Evolutionary conservation across 2,113 vertebrate species (phyloP).

Genomic region (Ceuthmochares aereus): DNA sequence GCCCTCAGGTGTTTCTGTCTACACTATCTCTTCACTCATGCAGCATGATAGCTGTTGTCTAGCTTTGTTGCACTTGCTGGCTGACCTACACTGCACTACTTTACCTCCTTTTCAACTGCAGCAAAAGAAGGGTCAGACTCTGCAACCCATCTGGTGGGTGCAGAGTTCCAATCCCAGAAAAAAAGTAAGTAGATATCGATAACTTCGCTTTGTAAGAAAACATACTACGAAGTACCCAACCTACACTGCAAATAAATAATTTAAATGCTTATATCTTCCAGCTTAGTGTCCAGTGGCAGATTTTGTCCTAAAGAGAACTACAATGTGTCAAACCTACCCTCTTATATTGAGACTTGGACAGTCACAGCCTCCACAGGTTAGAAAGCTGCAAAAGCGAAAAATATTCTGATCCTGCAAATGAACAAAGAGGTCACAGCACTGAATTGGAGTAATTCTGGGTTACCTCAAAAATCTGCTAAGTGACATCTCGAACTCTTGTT

Average conservation of each 20-base stretch:
- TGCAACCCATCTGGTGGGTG: neutral
- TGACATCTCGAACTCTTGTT: neutral
- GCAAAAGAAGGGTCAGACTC: neutral
- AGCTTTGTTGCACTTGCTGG: neutral
- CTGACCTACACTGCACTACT: neutral
- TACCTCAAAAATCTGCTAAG: neutral
- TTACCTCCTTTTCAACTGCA: neutral
- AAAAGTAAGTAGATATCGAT: rapidly evolving
- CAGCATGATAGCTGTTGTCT: neutral
- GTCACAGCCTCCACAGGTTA: neutral
- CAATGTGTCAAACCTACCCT: neutral
- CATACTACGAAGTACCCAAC: neutral
- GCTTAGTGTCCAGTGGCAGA: neutral
- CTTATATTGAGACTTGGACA: rapidly evolving
- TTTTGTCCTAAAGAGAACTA: neutral
- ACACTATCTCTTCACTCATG: neutral
- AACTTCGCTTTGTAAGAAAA: neutral
- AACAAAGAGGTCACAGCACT: neutral
- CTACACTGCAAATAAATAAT: neutral
- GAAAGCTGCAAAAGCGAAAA: neutral
- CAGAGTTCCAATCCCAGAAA: neutral
- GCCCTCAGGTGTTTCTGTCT: neutral
- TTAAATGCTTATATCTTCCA: neutral
- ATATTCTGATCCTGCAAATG: neutral
- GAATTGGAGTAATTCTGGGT: neutral